Evolutionary conservation across 1,140 invertebrate species (phyloP), one percentile per base, ranked within the genome.

Genomic region (Musca domestica): DNA sequence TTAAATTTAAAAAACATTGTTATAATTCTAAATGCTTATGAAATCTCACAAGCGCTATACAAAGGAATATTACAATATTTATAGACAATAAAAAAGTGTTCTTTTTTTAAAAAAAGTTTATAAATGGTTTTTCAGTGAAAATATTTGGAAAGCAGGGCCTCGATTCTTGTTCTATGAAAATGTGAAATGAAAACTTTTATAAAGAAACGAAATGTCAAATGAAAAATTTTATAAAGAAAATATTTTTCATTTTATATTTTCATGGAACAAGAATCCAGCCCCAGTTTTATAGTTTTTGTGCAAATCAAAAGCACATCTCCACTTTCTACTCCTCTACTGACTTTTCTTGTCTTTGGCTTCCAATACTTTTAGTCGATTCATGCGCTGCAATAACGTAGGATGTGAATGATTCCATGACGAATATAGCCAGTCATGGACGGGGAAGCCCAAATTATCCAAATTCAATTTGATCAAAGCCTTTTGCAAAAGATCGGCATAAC

Each of bases 351-450:
- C 46, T 41, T 34, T 49, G n/a, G 22, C 49, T 61, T 75, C 73
- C 17, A 78, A 56, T 69, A 80, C 72, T 27, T 77, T 71, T 3
- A 80, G 71, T 0, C 80, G 71, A 34, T 89, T 88, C 64, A 99
- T 85, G 77, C 98, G 85, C 81, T 99, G 93, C n/a, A 98, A 85
- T 9, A 98, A 83, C 27, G 96, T 94, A 67, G 98, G 98, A 88
- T 99, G 98, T 27, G 92, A 95, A 83, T 97, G 95, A 83, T 98
- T 91, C 91, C 94, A 98, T 22, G 88, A 86, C 2, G 96, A 95
- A 80, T 92, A 96, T 5, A 97, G 82, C 83, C 89, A 89, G 80
- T 99, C 97, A 77, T 90, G 92, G 56, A 98, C 87, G 0, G 96
- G 96, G 83, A 95, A 98, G 69, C 92, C 89, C 66, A 98, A 87